phyloP scores from a whole-genome alignment of 1,140 invertebrate species.

The Popillia japonica region DNA sequence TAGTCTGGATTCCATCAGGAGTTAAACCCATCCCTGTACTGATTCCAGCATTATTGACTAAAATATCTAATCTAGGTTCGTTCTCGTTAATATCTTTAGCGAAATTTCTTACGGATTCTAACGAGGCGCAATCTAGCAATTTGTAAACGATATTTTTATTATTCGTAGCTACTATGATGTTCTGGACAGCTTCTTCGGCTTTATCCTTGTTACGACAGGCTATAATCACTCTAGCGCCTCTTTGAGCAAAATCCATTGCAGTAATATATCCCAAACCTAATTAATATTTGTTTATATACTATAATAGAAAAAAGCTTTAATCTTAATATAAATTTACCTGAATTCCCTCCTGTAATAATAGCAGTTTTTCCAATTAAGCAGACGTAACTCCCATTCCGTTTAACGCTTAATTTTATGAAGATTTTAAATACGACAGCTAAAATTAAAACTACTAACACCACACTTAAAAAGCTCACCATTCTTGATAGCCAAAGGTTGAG shows the following conservation, averaged over 20 bases:
- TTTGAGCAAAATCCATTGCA: constrained; percentile 78
- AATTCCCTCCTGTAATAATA: constrained; percentile 47
- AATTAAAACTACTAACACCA: too few species aligned
- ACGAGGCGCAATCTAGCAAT: constrained; percentile 62
- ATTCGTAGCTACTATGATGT: constrained; percentile 55
- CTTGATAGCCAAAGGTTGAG: too few species aligned
- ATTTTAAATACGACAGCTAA: not conserved
- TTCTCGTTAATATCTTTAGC: constrained; percentile 61
- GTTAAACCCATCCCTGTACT: constrained; percentile 42
- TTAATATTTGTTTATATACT: not conserved
- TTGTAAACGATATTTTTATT: constrained; percentile 46
- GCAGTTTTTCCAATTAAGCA: constrained; percentile 50
- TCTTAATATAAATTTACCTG: constrained; percentile 37
- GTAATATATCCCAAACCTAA: constrained; percentile 77
- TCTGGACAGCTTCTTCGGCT: constrained; percentile 70
- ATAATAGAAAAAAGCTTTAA: not conserved
- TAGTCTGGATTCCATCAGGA: not conserved
- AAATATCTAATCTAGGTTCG: constrained; percentile 68
- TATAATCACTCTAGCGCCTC: constrained; percentile 82
- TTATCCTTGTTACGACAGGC: constrained; percentile 75
- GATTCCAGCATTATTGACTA: constrained; percentile 74
- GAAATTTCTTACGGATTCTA: constrained; percentile 64
- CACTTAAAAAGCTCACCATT: too few species aligned
- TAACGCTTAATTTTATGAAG: constrained; percentile 44
- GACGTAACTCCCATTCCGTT: constrained; percentile 44